These are phyloP conservation scores for Tetranychus truncatus DNA, from an alignment of 2,888 invertebrate genomes.

Conservation along the genomic window DNA sequence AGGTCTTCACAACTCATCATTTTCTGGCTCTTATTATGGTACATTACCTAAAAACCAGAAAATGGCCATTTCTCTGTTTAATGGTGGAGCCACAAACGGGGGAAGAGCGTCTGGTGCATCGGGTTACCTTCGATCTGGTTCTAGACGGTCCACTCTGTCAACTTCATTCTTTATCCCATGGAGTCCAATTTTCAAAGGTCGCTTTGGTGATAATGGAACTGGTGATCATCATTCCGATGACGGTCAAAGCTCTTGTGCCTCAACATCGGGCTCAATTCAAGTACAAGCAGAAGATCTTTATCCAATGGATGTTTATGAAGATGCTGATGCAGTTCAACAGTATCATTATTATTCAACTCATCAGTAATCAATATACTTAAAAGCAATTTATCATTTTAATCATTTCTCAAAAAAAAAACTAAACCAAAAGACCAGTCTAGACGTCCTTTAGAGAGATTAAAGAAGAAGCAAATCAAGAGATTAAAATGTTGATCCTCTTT, in stretches of 20 bases:
- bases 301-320: slow-evolving; percentile 22
- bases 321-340: background rate
- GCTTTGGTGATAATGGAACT: background rate
- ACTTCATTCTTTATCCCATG: background rate
- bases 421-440: background rate
- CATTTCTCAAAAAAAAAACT: background rate
- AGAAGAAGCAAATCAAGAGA: too few relatives aligned
- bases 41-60: background rate
- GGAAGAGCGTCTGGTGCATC: background rate
- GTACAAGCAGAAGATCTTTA: slow-evolving; percentile 21
- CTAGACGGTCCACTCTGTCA: background rate
- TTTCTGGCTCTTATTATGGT: slow-evolving; percentile 8
- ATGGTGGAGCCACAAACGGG: background rate
- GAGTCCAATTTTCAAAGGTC: background rate
- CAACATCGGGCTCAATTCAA: slow-evolving; percentile 17
- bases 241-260: slow-evolving; percentile 16
- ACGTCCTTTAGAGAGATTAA: too few relatives aligned
- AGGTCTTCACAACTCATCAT: slow-evolving; percentile 1
- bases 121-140: background rate
- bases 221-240: slow-evolving; percentile 16
- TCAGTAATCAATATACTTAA: background rate
- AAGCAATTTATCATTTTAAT: background rate
- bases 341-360: background rate
- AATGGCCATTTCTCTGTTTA: background rate
- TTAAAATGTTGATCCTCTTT: too few relatives aligned